Base-by-base conservation (phyloP, 1,140 invertebrate species). In the Neodiprion lecontei region DNA sequence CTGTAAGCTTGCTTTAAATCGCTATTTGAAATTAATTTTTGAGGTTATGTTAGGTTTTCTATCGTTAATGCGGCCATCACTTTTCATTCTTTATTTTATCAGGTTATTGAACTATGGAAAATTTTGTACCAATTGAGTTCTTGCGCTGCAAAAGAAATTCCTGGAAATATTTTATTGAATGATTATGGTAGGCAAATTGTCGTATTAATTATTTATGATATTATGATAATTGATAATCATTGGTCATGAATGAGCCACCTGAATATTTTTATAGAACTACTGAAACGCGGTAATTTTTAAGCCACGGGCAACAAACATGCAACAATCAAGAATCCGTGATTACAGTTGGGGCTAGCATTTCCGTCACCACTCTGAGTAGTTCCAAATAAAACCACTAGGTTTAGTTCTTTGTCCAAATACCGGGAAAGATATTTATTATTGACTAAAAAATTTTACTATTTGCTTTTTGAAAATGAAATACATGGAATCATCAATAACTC, bases 111-210 rank as follows among this genome's bases (percentile, higher is more conserved):
- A 9, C 78, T 86, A 12, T 81, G 81, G 79, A 71, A 70, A 40
- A 66, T 74, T 10, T 77, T 86, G 23, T 73, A 84, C 66, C 68
- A 76, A 72, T 73, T 85, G 12, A 80, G 83, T 53, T 72, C 73
- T 72, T 75, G 75, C 28, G 79, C 79, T 49, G 74, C 79, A 0
- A 79, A 69, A 69, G 74, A 84, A 61, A 76, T 78, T 40, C 70
- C 77, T 14, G n/a, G 72, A 17, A 68, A 74, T 40, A 40, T 81
- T 66, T 69, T 77, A 72, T 78, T 83, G 28, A 48, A 74, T 47
- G 67, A 82, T 67, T 85, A 79, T 68, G 84, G 85, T 85, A 80
- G 65, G 72, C 28, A 47, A 12, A 1, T 67, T 23, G 23, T 70
- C 28, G 69, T 67, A 50, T 47, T 67, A 23, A 68, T 47, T 14